These are phyloP conservation scores for Chrysolophus pictus DNA, from an alignment of 2,797 vertebrate species.

Conservation along the genomic window DNA sequence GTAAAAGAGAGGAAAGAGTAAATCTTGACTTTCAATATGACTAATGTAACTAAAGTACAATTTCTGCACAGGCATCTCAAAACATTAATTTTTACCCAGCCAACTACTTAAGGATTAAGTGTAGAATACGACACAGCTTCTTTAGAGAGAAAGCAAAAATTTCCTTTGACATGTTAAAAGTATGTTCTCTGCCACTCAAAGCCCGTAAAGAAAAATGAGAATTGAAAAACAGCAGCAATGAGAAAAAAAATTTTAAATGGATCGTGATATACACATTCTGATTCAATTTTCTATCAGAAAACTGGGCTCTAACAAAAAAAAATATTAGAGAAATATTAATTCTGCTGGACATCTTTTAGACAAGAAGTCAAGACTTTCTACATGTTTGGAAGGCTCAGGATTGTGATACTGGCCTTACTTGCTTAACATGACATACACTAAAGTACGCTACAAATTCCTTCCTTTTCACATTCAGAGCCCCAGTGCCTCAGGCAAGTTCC, in stretches of 20 bases:
- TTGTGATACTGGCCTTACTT: neutral
- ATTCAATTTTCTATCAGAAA: neutral
- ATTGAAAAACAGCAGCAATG: neutral
- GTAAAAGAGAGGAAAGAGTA: neutral
- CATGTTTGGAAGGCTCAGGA: neutral
- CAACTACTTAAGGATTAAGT: neutral
- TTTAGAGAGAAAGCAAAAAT: neutral
- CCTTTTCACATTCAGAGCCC: neutral
- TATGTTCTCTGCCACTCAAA: neutral
- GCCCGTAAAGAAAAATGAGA: neutral
- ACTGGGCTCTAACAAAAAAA: neutral
- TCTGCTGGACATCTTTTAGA: neutral
- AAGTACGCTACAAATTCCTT: neutral
- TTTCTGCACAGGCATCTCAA: neutral
- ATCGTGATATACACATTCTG: neutral
- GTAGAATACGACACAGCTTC: neutral
- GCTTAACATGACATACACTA: neutral
- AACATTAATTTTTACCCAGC: neutral
- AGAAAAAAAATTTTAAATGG: neutral
- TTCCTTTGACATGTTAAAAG: neutral
- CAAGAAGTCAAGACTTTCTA: neutral
- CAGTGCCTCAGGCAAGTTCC: neutral
- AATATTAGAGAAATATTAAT: neutral
- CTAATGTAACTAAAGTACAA: neutral
- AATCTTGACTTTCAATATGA: neutral